Conservation (phyloP, 2,113 vertebrate genomes). For the Probosciger aterrimus region DNA sequence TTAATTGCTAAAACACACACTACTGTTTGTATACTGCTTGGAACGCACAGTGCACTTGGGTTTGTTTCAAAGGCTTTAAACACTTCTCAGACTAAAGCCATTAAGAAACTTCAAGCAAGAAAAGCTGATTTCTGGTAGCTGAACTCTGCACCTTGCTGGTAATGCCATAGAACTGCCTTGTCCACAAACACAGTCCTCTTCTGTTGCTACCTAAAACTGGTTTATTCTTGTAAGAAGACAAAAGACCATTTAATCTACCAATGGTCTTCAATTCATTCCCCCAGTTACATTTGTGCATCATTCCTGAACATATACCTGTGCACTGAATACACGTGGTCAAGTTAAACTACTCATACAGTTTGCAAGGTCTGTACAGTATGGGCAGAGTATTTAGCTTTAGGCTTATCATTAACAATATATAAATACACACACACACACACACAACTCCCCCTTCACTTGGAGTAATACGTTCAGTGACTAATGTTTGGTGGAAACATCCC, state of each 20-base stretch:
- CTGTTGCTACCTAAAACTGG: not conserved
- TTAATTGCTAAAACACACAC: not conserved
- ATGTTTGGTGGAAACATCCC: not conserved
- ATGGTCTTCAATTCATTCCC: not conserved
- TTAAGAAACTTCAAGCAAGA: not conserved
- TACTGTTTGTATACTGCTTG: not conserved
- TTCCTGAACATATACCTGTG: not conserved
- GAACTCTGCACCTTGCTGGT: not conserved
- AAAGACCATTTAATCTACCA: not conserved
- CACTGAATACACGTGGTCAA: not conserved
- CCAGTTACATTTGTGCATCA: not conserved
- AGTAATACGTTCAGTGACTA: not conserved
- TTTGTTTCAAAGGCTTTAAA: not conserved
- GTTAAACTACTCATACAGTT: not conserved
- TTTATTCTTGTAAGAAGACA: not conserved
- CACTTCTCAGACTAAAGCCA: not conserved
- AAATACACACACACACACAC: fast-evolving
- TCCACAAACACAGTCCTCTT: not conserved
- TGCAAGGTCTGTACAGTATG: not conserved
- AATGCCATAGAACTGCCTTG: not conserved
- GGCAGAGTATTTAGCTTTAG: not conserved
- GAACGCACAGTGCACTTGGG: not conserved
- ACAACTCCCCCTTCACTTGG: not conserved
- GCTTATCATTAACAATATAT: not conserved
- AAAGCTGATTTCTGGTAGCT: not conserved